Conservation (phyloP, 1,140 invertebrate genomes). For the Triops longicaudatus region DNA sequence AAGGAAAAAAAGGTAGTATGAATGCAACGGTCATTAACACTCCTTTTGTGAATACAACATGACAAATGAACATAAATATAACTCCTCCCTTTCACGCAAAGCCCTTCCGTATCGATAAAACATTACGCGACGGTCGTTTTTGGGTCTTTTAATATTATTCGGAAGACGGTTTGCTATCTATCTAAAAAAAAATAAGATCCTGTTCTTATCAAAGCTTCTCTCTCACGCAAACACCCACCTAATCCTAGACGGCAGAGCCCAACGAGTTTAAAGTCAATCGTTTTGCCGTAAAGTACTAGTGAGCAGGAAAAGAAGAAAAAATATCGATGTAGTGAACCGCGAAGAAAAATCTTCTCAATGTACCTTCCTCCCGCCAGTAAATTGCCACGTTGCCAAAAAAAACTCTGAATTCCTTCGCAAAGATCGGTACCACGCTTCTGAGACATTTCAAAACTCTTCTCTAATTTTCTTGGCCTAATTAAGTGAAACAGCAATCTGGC, state of each 20-base stretch:
- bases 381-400: too few relatives aligned
- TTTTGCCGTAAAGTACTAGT: too few relatives aligned
- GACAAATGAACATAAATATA: background rate
- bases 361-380: too few relatives aligned
- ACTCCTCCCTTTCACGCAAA: background rate
- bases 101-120: background rate
- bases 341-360: too few relatives aligned
- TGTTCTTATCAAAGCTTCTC: background rate
- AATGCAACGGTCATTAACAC: background rate
- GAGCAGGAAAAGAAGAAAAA: too few relatives aligned
- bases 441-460: too few relatives aligned
- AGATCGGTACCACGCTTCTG: too few relatives aligned
- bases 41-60: background rate
- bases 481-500: too few relatives aligned
- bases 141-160: background rate
- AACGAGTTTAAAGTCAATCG: too few relatives aligned
- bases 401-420: too few relatives aligned
- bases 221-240: background rate
- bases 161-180: background rate
- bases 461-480: too few relatives aligned
- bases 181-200: background rate
- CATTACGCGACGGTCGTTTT: background rate
- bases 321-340: too few relatives aligned
- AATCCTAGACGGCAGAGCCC: background rate
- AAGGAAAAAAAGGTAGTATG: background rate